phyloP scores from a whole-genome alignment of 2,113 vertebrate species.

The Rhineura floridana region DNA sequence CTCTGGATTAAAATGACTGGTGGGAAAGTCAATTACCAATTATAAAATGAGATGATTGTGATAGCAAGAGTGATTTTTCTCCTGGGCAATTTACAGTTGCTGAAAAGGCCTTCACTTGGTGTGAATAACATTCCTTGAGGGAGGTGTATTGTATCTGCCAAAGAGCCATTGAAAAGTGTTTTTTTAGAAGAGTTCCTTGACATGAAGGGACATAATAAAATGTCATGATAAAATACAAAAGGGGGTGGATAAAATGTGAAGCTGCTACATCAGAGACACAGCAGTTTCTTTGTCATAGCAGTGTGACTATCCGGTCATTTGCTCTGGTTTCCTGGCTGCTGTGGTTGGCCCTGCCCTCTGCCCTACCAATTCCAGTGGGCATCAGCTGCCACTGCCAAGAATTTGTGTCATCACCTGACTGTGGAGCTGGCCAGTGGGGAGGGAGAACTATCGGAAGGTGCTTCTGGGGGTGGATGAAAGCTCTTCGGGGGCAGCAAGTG shows the following conservation, averaged over 20 bases:
- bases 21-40: conserved; percentile 24
- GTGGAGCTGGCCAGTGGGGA: background rate
- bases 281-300: background rate
- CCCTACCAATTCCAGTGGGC: background rate
- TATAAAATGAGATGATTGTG: fast-evolving
- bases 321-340: background rate
- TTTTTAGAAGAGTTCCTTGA: background rate
- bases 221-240: too few relatives aligned
- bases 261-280: background rate
- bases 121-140: background rate
- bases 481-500: background rate
- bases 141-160: background rate
- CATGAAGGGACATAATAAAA: background rate
- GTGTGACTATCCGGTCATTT: background rate
- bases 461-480: background rate
- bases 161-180: background rate
- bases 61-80: conserved; percentile 23
- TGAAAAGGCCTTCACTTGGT: background rate
- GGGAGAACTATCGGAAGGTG: background rate
- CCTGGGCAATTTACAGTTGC: conserved; percentile 15
- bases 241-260: background rate
- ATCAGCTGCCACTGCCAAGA: background rate
- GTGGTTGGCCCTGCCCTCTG: too few relatives aligned
- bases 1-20: background rate
- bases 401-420: background rate